Percentiles rank a stretch among this genome's conserved stretches.
phyloP scores from a whole-genome alignment of 2,113 vertebrate species.

The Larimichthys polyactis region DNA sequence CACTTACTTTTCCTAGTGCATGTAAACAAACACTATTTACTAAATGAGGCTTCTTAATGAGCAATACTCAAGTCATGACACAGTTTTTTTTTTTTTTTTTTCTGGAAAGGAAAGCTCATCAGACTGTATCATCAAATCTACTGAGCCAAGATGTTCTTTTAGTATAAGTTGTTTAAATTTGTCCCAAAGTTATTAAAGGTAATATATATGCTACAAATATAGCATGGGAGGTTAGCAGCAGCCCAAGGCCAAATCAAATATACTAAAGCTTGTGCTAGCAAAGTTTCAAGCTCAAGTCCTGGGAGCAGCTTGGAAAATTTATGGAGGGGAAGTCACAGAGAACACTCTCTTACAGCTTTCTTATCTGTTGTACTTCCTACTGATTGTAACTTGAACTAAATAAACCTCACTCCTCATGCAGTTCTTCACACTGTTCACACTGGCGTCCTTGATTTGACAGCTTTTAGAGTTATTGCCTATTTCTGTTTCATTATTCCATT shows the following conservation, averaged over 20 bases:
- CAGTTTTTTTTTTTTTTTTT: no score
- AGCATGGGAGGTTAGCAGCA: slow-evolving; percentile 1
- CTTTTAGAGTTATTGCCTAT: slow-evolving; percentile 13
- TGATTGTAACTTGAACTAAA: slow-evolving; percentile 8
- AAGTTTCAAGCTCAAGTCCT: not conserved
- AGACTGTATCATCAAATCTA: not conserved
- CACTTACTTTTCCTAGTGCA: slow-evolving; percentile 14
- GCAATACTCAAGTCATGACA: not conserved
- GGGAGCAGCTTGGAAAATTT: slow-evolving; percentile 4
- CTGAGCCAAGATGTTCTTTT: not conserved
- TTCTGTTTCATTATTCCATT: not conserved
- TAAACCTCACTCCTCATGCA: not conserved
- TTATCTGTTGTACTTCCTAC: slow-evolving; percentile 1
- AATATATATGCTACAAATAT: not conserved
- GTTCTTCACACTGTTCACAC: not conserved
- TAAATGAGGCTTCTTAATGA: slow-evolving; percentile 4
- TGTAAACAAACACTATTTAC: slow-evolving; percentile 34
- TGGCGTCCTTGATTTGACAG: slow-evolving; percentile 10
- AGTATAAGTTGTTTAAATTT: slow-evolving; percentile 3
- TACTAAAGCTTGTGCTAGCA: slow-evolving; percentile 6
- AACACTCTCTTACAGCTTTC: not conserved
- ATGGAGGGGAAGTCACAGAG: slow-evolving; percentile 5
- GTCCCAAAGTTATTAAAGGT: slow-evolving; percentile 11
- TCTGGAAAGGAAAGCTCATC: not conserved
- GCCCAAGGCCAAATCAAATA: slow-evolving; percentile 22